phyloP scores from a whole-genome alignment of 2,797 vertebrate species.

The Tokudaia muenninki region DNA sequence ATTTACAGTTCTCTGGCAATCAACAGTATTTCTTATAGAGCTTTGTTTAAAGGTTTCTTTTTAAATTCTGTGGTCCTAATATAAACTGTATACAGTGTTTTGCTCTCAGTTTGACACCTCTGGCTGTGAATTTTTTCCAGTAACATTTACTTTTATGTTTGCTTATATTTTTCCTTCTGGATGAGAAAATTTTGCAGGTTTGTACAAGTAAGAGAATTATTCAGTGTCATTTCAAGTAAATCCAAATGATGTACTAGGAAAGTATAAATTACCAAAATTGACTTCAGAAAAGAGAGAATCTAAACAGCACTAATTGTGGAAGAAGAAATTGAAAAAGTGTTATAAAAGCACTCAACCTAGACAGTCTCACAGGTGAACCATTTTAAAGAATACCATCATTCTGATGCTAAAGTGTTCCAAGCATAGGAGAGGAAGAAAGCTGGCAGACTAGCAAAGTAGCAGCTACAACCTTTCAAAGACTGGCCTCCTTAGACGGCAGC shows the following conservation, averaged over 20 bases:
- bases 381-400: conserved; percentile 47
- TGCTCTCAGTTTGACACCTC: conserved; percentile 25
- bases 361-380: conserved; percentile 36
- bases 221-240: conserved; percentile 59
- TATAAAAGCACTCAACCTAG: conserved; percentile 24
- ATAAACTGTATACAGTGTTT: conserved; percentile 16
- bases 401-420: conserved; percentile 34
- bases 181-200: conserved; percentile 37
- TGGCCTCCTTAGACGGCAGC: background rate
- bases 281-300: conserved; percentile 29
- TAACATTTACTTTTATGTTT: conserved; percentile 58
- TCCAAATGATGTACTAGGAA: conserved; percentile 32
- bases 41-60: conserved; percentile 11
- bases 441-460: background rate
- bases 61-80: background rate
- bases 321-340: conserved; percentile 53
- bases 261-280: conserved; percentile 54
- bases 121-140: conserved; percentile 17
- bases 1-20: background rate
- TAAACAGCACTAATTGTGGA: background rate
- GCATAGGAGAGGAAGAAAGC: conserved; percentile 1
- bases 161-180: conserved; percentile 37
- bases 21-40: conserved; percentile 44
- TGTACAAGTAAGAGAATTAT: conserved; percentile 50
- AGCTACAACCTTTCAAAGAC: background rate